Percentiles rank a stretch among this genome's conserved stretches.
Conservation (phyloP, 2,113 vertebrate species). For the Carlito syrichta region DNA sequence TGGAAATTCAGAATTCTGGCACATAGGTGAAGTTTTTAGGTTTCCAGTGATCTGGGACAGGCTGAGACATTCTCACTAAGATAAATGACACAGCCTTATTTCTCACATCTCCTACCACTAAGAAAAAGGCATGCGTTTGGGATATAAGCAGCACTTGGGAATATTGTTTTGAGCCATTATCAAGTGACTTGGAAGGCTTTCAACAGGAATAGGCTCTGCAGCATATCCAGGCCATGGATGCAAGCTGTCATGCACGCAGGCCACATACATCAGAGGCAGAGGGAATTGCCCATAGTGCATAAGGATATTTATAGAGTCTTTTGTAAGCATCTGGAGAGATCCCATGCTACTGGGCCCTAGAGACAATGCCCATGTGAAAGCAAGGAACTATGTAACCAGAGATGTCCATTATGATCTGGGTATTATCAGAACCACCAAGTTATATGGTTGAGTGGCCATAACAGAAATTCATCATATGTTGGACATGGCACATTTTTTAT, state of each 20-base stretch:
- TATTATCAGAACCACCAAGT: not conserved
- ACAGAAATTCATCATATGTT: not conserved
- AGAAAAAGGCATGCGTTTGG: not conserved
- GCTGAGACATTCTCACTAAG: not conserved
- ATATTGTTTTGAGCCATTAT: not conserved
- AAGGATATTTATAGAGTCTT: not conserved
- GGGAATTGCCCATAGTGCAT: not conserved
- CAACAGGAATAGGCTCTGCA: not conserved
- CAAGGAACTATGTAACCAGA: not conserved
- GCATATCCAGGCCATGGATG: not conserved
- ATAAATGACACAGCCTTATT: not conserved
- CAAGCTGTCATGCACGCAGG: not conserved
- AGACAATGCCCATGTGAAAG: not conserved
- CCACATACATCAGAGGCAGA: not conserved
- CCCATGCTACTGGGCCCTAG: not conserved
- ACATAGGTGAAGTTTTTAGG: not conserved
- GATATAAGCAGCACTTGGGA: not conserved
- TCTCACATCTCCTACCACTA: not conserved
- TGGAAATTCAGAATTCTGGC: not conserved
- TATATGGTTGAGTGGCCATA: not conserved
- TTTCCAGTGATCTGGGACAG: not conserved
- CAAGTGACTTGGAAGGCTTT: not conserved
- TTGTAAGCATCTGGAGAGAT: not conserved
- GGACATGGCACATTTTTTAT: not conserved
- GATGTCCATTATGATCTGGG: not conserved